A percentile compares a stretch with the other conserved stretches of the same genome.
Evolutionary conservation across 1,140 invertebrate genomes (phyloP).

Genomic region (Drosophila insularis): DNA sequence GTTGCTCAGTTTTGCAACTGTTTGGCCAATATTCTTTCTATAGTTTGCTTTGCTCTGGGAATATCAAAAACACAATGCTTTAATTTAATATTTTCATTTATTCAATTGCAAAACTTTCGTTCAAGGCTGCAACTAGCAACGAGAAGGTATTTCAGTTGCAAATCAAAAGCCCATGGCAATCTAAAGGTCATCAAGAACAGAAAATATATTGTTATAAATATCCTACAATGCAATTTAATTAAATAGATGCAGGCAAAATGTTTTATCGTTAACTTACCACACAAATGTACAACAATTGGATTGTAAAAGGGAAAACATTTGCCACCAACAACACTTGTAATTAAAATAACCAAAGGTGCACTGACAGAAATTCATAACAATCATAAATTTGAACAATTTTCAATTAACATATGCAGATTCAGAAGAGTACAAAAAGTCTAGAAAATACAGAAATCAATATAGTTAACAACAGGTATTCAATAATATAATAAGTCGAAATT

Average conservation of each 20-base stretch:
- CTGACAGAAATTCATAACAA: neutral
- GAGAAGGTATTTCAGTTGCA: too few species aligned
- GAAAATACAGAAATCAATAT: too few species aligned
- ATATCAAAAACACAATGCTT: conserved; percentile 6
- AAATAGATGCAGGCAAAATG: conserved; percentile 18
- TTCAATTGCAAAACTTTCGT: conserved; percentile 7
- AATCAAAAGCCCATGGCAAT: neutral
- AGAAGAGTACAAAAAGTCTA: too few species aligned
- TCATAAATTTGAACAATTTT: too few species aligned
- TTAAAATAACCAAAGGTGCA: neutral
- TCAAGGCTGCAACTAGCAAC: neutral
- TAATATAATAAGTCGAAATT: too few species aligned
- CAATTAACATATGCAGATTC: too few species aligned
- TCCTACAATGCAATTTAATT: neutral
- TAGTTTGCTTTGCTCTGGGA: neutral
- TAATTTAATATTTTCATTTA: conserved; percentile 10
- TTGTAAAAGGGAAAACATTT: conserved; percentile 1
- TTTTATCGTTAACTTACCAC: conserved; percentile 37
- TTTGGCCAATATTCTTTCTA: conserved; percentile 10
- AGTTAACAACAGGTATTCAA: too few species aligned
- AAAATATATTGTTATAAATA: conserved; percentile 7
- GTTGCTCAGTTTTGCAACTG: conserved; percentile 4
- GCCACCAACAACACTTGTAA: neutral
- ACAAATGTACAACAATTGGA: conserved; percentile 46
- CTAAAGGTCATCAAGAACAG: conserved; percentile 6